These are phyloP conservation scores for Antechinus flavipes DNA, from an alignment of 2,113 vertebrate genomes.

Conservation along the genomic window DNA sequence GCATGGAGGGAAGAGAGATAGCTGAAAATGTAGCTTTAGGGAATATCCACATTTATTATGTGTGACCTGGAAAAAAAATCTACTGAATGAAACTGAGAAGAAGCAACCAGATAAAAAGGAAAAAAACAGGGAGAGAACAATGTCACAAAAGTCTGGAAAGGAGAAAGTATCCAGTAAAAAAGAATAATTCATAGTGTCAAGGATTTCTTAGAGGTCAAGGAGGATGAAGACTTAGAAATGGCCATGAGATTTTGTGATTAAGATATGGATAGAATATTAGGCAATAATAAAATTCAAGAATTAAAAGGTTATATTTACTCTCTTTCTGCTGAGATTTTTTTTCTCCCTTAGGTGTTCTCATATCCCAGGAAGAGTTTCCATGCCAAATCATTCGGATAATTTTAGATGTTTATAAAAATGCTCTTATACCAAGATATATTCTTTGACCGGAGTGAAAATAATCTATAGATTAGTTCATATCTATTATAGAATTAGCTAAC, in stretches of 20 bases:
- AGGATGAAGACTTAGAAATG: neutral
- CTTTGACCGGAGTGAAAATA: neutral
- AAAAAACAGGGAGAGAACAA: neutral
- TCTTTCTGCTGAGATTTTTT: neutral
- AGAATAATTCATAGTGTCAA: neutral
- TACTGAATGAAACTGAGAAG: neutral
- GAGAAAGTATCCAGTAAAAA: neutral
- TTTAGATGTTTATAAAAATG: neutral
- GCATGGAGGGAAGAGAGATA: neutral
- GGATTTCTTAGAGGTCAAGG: neutral
- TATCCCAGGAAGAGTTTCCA: neutral
- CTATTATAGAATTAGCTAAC: neutral
- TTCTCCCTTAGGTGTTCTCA: too few species aligned
- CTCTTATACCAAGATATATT: neutral
- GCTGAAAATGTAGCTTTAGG: neutral
- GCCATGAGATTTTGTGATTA: neutral
- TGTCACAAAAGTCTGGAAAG: neutral
- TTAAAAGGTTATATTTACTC: neutral
- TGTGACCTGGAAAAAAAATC: neutral
- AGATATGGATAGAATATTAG: neutral
- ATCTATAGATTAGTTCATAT: neutral
- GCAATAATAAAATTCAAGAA: neutral
- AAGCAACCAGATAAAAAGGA: neutral
- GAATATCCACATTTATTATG: neutral
- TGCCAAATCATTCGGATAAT: too few species aligned